Base-by-base conservation (phyloP, 2,113 vertebrate species). In the Gopherus flavomarginatus region DNA sequence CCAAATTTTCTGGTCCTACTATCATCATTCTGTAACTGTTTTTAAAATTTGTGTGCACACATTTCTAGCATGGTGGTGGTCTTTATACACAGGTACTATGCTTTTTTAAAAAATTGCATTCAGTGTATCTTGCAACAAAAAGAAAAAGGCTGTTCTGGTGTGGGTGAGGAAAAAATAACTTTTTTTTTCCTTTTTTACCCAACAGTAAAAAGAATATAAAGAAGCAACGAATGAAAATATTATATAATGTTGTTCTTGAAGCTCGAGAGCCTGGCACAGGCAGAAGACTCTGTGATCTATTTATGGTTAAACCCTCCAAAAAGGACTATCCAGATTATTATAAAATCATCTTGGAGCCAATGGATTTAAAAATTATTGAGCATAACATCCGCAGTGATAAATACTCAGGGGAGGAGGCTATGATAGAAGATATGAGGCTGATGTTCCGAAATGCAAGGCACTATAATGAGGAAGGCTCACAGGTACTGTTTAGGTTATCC, bases 261-360 rank as follows among this genome's bases (percentile, higher is more conserved):
- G 98, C 99, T 22, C 99, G 99, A 79, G 99, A 99, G 89, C 98
- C 98, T 0, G 98, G 98, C 89, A 99, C 99, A 2, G 99, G 99
- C 87, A 98, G 99, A 82, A 98, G 99, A 78, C 98, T 99, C 88
- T 99, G 99, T 89, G 99, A 99, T 72, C 98, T 99, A 2, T 99
- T 99, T 96, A 99, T 99, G 99, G 98, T 99, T 93, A 99, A 99
- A 86, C 99, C 99, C 83, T 99, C 99, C 35, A 99, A 99, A 98
- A 99, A 99, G 97, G 99, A 99, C 97, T 99, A 99, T 93, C 99
- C 99, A 29, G 99, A 99, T 97, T 99, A 99, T 94, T 99, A 99
- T 95, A 99, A 99, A 98, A 99, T 99, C 89, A 99, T 99, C 95
- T 98, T 99, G 97, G 99, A 99, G 92, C 99, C 99, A 38, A 99